Base-by-base conservation (phyloP, 1,140 invertebrate genomes). In the Pantala flavescens region DNA sequence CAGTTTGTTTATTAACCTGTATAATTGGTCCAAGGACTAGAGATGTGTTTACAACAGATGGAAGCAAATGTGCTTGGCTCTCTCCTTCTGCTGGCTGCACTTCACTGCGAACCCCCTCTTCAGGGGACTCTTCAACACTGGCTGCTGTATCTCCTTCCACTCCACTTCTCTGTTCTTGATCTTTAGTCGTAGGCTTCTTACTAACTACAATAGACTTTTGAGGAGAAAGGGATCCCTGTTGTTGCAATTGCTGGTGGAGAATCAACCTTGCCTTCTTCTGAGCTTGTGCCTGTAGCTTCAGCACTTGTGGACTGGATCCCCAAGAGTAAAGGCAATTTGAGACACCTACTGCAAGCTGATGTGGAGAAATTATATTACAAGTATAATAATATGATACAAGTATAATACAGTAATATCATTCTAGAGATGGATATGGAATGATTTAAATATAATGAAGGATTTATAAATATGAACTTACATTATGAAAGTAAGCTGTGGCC, bases 401-500 rank as follows among this genome's bases (percentile, higher is more conserved):
- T 2, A 9, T 36, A 2, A 36, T 36, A 5, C 28, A 36, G 9
- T 36, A 36, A 36, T 2, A 5, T 9, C 28, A 36, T 36, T 36
- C 28, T 5, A 36, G 28, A 36, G 28, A 36, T 36, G 28, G 28
- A 36, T 2, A 36, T 36, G 28, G 28, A 2, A 36, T 9, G 9
- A 36, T 36, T 36, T 5, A 9, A 5, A 36, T 2, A 77, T 74
- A 28, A 70, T 23, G 23, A 3, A 72, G 21, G 14, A n/a, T 28
- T 36, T 24, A 72, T 43, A 63, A 72, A 74, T 74, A 73, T 7
- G 42, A 75, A 85, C 89, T 87, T 85, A 93, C 91, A 85, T 89
- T 92, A 78, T 93, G 91, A 83, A 94, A 95, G 82, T 92, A 93
- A 79, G 88, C 90, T 42, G 91, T 90, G 74, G 90, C 85, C 79